Base-by-base conservation (phyloP, 2,797 vertebrate species). In the Hirundo rustica region DNA sequence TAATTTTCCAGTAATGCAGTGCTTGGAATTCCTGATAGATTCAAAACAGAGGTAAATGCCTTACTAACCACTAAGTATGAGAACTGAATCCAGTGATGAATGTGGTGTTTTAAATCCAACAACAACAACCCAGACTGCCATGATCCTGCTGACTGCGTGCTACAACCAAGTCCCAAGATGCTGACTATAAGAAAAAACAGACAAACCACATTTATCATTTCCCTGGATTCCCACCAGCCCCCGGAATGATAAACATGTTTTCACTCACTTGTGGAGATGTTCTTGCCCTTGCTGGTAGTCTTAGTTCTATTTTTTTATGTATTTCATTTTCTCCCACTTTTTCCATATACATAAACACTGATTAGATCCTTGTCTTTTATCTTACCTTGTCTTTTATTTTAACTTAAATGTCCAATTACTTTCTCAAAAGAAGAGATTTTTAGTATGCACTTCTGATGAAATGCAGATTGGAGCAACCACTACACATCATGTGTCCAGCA, bases 61-160 rank as follows among this genome's bases (percentile, higher is more conserved):
- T 93, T 57, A 53, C 83, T 89, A 73, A 95, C 96, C 95, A 87
- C 93, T 95, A 95, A 95, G 78, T 92, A 92, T 8, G n/a, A 95
- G 76, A 90, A 91, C 85, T 17, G 53, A 89, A 57, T 42, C 61
- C 32, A 61, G 67, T 74, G 84, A 79, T 74, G 77, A 89, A 82
- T 87, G 81, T 57, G 78, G 17, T 71, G 23, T 54, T 93, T 91
- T 85, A 85, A 85, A 87, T 89, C 88, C 94, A 96, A 85, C 36
- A 94, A 79, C 64, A 93, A 90, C 92, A 95, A 93, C 60, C 29
- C 84, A 38, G 48, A 45, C 78, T 80, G 81, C 81, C 16, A 8
- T 54, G 67, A 82, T 95, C 77, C 84, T 93, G 88, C 96, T 90
- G 94, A 94, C 60, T 76, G 32, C 53, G 38, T 70, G 51, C 74